Evolutionary conservation across 2,113 vertebrate genomes (phyloP), one percentile per base, ranked within the genome.

Genomic region (Circaetus cinerascens): DNA sequence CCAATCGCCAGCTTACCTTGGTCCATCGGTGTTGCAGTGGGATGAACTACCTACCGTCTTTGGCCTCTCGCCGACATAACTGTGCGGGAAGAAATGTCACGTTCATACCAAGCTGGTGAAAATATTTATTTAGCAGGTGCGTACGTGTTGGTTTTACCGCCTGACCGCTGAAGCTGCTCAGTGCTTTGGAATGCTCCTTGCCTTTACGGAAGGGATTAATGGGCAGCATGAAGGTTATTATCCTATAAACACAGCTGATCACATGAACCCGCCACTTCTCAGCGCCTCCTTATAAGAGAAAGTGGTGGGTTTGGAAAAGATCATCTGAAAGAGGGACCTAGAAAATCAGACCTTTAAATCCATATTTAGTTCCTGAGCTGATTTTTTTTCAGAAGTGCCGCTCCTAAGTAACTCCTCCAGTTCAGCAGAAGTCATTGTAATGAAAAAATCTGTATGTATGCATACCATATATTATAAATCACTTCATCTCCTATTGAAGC

Each of bases 11-110:
- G 36, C 81, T 86, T 64, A n/a, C 68, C 57, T 48, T 45, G 38
- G 57, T 45, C n/a, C 68, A 29, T 7, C 0, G 0, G 21, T 0
- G 0, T 8, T 38, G 53, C 55, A 86, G 48, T 0, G 0, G 18
- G 46, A 66, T 3, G 3, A 72, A 32, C 23, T 38, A 25, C 72
- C 13, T 41, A 20, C 67, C 9, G 14, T 57, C 80, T 67, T 30
- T 41, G 41, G 81, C 17, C 41, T 79, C 93, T 71, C 1, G 10
- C 30, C 4, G 10, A 41, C 1, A 6, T 18, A 30, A n/a, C 7
- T 16, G 30, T 14, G 14, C 9, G 7, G 88, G 82, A 80, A 77
- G 88, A 80, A 73, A 34, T 21, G 32, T 46, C 41, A 46, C 7
- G 2, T 32, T 92, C 3, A 4, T 63, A 62, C 38, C 76, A 55